phyloP scores from a whole-genome alignment of 2,113 vertebrate species.

The Tupaia tana region DNA sequence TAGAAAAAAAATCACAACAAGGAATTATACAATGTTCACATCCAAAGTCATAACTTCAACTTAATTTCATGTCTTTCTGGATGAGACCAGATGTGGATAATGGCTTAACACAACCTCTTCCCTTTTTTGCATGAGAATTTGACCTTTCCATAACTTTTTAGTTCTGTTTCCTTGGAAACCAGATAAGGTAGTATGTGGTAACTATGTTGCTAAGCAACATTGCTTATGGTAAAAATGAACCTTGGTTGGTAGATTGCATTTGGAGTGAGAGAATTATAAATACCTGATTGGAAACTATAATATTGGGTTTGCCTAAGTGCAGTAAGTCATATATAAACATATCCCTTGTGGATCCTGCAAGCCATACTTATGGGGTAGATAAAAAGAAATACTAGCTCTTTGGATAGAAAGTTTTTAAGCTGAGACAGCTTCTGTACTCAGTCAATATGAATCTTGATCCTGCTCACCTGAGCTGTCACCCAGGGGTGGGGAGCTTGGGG shows the following conservation, averaged over 20 bases:
- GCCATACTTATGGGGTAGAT: neutral
- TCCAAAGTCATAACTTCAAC: constrained; percentile 26
- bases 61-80: constrained; percentile 43
- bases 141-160: constrained; percentile 60
- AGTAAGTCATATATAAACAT: neutral
- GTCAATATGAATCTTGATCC: neutral
- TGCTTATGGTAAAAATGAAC: constrained; percentile 61
- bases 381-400: neutral
- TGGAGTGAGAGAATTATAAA: constrained; percentile 53
- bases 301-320: neutral
- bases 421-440: constrained; percentile 17
- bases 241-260: constrained; percentile 24
- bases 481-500: too few relatives aligned
- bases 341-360: neutral
- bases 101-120: neutral
- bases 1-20: constrained; percentile 82
- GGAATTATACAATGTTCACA: constrained; percentile 39
- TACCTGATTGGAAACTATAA: constrained; percentile 39
- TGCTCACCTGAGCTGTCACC: neutral
- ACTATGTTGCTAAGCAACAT: constrained; percentile 62
- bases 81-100: constrained; percentile 36
- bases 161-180: constrained; percentile 64
- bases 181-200: constrained; percentile 29
- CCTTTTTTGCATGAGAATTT: constrained; percentile 42
- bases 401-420: constrained; percentile 1